These are phyloP conservation scores for Kuschelorhynchus macadamiae DNA, from an alignment of 2,888 invertebrate species.

Conservation along the genomic window DNA sequence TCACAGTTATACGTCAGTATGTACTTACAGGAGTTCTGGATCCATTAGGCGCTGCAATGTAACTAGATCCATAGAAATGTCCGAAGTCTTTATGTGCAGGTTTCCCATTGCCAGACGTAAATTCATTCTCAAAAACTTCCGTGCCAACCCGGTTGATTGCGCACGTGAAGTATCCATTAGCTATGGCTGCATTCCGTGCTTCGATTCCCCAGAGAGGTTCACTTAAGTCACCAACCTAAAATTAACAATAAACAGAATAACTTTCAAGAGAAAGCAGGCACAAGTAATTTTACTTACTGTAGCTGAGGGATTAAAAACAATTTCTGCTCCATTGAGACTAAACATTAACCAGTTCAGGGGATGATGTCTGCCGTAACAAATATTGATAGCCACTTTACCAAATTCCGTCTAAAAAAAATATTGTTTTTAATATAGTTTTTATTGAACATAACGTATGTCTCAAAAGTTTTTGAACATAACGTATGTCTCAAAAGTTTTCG, in stretches of 20 bases:
- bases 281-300: constrained; percentile 75
- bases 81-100: constrained; percentile 86
- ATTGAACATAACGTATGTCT: too few species aligned
- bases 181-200: constrained; percentile 95
- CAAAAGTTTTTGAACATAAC: too few species aligned
- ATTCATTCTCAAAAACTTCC: constrained; percentile 85
- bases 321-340: constrained; percentile 96
- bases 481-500: too few species aligned
- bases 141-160: constrained; percentile 95
- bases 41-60: constrained; percentile 95
- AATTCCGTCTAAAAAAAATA: constrained; percentile 76
- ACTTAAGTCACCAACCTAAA: constrained; percentile 75
- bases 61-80: constrained; percentile 96
- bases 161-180: constrained; percentile 94
- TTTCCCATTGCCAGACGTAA: constrained; percentile 86
- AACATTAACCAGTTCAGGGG: constrained; percentile 99
- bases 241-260: background rate
- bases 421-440: background rate
- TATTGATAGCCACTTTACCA: constrained; percentile 93
- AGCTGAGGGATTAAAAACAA: constrained; percentile 98
- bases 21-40: constrained; percentile 85
- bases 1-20: background rate
- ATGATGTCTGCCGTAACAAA: constrained; percentile 98
- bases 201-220: constrained; percentile 97
- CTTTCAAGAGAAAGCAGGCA: background rate